A percentile compares a stretch with the other conserved stretches of the same genome.
Conservation (phyloP, 2,888 invertebrate genomes). For the Scaptomyza polygonia region DNA sequence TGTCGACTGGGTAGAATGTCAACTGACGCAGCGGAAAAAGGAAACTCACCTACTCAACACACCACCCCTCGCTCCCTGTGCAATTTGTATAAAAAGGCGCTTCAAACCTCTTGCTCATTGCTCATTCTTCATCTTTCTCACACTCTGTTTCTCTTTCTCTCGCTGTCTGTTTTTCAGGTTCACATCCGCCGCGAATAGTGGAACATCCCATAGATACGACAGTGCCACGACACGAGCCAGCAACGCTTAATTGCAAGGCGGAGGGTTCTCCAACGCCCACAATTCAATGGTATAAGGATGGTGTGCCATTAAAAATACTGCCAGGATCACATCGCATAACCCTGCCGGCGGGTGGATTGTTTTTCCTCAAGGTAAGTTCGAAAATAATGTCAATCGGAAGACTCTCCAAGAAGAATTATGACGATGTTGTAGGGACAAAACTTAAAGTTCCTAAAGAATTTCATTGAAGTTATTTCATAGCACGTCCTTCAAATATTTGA, state of each 20-base stretch:
- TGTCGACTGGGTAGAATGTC: slow-evolving; percentile 43
- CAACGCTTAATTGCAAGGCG: slow-evolving; percentile 95
- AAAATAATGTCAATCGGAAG: not conserved
- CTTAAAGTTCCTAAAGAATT: too few relatives aligned
- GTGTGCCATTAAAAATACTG: slow-evolving; percentile 86
- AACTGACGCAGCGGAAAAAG: slow-evolving; percentile 72
- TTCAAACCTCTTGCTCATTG: slow-evolving; percentile 62
- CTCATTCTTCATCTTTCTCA: slow-evolving; percentile 32
- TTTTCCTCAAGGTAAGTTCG: slow-evolving; percentile 88
- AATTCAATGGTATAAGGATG: slow-evolving; percentile 93
- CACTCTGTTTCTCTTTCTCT: too few relatives aligned
- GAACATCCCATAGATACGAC: slow-evolving; percentile 96
- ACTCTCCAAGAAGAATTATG: too few relatives aligned
- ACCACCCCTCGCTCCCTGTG: not conserved
- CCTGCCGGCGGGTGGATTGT: slow-evolving; percentile 92
- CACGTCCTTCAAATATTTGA: not conserved
- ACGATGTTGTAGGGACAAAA: too few relatives aligned
- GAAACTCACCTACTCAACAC: slow-evolving; percentile 9
- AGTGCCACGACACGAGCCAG: slow-evolving; percentile 95
- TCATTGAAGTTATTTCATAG: too few relatives aligned
- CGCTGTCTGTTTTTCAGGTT: slow-evolving; percentile 81
- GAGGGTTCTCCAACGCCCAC: slow-evolving; percentile 92
- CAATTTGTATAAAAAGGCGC: slow-evolving; percentile 59
- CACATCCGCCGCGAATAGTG: slow-evolving; percentile 91
- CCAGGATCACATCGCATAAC: slow-evolving; percentile 89